These are phyloP conservation scores for Dermochelys coriacea DNA, from an alignment of 2,797 vertebrate species.

Conservation along the genomic window DNA sequence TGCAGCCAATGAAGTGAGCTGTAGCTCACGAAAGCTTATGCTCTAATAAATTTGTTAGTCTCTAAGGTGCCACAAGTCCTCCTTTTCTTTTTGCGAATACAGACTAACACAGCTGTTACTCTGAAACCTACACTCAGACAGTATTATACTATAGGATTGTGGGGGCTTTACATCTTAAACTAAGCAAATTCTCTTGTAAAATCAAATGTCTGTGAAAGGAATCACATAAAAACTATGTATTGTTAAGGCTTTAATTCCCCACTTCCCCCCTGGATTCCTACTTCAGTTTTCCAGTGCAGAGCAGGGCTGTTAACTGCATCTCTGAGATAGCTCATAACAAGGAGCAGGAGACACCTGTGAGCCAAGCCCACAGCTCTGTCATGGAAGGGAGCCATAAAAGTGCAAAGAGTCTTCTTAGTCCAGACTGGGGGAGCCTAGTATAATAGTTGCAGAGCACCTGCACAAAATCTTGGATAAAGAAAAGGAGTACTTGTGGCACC, in stretches of 20 bases:
- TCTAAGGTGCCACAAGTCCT: too few relatives aligned
- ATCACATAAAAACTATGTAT: neutral
- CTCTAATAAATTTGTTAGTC: too few relatives aligned
- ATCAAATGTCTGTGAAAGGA: neutral
- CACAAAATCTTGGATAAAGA: neutral
- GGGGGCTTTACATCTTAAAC: neutral
- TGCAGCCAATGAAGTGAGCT: too few relatives aligned
- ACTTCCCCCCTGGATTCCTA: neutral
- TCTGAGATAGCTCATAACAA: neutral
- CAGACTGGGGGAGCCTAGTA: neutral
- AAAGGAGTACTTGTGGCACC: too few relatives aligned
- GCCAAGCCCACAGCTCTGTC: neutral
- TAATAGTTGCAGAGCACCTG: accelerated
- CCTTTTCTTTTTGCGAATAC: too few relatives aligned
- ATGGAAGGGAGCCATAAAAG: neutral
- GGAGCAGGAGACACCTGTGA: neutral
- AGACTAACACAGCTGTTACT: too few relatives aligned
- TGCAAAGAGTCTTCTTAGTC: neutral
- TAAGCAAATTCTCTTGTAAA: neutral
- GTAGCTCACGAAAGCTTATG: too few relatives aligned
- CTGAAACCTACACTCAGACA: too few relatives aligned
- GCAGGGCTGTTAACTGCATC: accelerated
- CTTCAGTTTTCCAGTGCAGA: neutral
- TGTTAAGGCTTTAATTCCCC: neutral
- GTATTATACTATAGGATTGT: neutral